Conservation (phyloP, 2,888 invertebrate genomes). For the Ectemnius continuus region DNA sequence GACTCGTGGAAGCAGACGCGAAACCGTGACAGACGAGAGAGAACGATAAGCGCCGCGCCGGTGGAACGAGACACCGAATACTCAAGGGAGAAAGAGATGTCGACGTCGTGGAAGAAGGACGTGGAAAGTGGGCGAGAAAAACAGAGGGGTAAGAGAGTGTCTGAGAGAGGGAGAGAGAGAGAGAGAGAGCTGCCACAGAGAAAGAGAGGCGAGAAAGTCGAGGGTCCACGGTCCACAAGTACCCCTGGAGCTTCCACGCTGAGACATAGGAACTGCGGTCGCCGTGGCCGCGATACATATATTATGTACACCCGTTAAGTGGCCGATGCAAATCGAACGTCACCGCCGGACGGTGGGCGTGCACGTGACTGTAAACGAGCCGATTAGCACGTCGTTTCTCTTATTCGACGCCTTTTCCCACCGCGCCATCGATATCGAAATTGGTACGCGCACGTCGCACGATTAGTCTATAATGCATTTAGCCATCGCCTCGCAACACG, state of each 20-base stretch:
- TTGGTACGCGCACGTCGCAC: conserved; percentile 20
- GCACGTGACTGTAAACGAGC: conserved; percentile 63
- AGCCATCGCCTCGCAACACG: not conserved
- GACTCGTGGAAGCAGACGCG: conserved; percentile 19
- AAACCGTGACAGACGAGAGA: conserved; percentile 12
- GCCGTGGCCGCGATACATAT: conserved; percentile 53
- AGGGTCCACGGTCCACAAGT: conserved; percentile 39
- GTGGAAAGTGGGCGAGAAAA: conserved; percentile 42
- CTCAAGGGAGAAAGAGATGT: conserved; percentile 10
- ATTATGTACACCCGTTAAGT: conserved; percentile 65
- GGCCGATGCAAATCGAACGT: conserved; percentile 67
- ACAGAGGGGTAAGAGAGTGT: conserved; percentile 32
- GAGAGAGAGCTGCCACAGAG: conserved; percentile 23
- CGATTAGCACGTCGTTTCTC: conserved; percentile 64
- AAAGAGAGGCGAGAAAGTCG: conserved; percentile 28
- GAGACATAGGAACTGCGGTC: conserved; percentile 54
- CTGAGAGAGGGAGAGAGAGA: conserved; percentile 27
- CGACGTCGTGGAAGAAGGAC: conserved; percentile 23
- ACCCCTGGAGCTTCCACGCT: conserved; percentile 31
- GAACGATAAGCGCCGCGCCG: conserved; percentile 43
- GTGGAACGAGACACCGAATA: conserved; percentile 22
- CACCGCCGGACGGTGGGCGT: conserved; percentile 60
- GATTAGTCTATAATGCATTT: conserved; percentile 34
- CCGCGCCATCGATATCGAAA: conserved; percentile 42
- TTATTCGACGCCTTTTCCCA: conserved; percentile 62